Percentiles rank a stretch among this genome's conserved stretches.
Conservation (phyloP, 1,140 invertebrate species). For the Conus betulinus region DNA sequence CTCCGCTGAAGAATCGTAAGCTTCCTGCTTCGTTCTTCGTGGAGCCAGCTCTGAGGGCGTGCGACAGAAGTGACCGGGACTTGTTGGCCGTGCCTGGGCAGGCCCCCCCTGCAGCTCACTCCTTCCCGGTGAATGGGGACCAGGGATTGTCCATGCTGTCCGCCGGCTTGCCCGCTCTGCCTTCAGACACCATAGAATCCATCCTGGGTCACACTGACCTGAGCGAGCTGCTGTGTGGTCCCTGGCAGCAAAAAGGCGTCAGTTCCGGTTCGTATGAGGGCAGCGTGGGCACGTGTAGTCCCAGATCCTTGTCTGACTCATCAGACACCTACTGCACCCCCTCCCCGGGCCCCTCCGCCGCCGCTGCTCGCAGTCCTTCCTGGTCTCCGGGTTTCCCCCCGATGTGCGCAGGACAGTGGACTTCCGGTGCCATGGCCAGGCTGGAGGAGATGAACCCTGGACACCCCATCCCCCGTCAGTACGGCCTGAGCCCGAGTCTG, state of each 20-base stretch:
- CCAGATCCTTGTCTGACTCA: slow-evolving; percentile 53
- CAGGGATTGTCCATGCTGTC: background rate
- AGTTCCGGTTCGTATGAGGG: slow-evolving; percentile 62
- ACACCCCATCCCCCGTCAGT: background rate
- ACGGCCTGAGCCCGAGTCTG: background rate
- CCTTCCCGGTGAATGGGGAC: background rate
- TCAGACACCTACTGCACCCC: slow-evolving; percentile 52
- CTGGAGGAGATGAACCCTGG: background rate
- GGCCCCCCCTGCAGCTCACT: background rate
- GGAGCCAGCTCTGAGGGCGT: slow-evolving; percentile 54
- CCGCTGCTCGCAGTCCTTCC: slow-evolving; percentile 26
- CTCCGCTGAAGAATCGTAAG: slow-evolving; percentile 63
- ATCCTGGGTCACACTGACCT: background rate
- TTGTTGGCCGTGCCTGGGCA: background rate
- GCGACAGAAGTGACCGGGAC: background rate
- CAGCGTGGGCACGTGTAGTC: slow-evolving; percentile 52
- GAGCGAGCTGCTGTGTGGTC: background rate
- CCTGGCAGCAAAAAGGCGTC: slow-evolving; percentile 46
- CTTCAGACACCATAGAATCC: slow-evolving; percentile 4
- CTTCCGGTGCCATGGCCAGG: background rate
- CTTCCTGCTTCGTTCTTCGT: slow-evolving; percentile 69
- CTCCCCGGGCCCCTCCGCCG: slow-evolving; percentile 36
- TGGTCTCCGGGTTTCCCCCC: slow-evolving; percentile 31
- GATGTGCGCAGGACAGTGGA: background rate
- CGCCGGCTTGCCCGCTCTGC: background rate